These are phyloP conservation scores for Mesochorus sp. DNA, from an alignment of 2,888 invertebrate species.

Conservation along the genomic window DNA sequence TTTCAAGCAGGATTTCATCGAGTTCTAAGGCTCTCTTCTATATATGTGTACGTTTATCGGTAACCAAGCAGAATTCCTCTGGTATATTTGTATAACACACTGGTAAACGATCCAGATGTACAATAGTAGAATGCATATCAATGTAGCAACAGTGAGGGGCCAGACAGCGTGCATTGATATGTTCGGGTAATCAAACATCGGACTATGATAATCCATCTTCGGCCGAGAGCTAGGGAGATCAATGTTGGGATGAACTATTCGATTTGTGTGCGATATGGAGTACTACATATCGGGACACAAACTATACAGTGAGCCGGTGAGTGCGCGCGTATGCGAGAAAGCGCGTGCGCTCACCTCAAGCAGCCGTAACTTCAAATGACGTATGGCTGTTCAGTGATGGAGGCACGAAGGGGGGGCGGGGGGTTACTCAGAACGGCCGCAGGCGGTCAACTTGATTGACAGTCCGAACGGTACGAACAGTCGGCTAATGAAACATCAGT, in stretches of 20 bases:
- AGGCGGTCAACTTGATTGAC: slow-evolving; percentile 78
- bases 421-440: slow-evolving; percentile 70
- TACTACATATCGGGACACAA: background rate
- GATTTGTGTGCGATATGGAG: slow-evolving; percentile 47
- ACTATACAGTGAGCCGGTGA: slow-evolving; percentile 14
- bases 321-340: slow-evolving; percentile 9
- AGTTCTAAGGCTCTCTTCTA: background rate
- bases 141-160: slow-evolving; percentile 36
- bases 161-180: slow-evolving; percentile 46
- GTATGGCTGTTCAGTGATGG: slow-evolving; percentile 62
- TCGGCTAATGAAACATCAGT: slow-evolving; percentile 81
- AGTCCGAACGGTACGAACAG: slow-evolving; percentile 77
- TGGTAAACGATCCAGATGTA: slow-evolving; percentile 18
- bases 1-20: slow-evolving; percentile 22
- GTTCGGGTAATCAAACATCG: slow-evolving; percentile 75
- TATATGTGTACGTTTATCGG: background rate
- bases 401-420: too few relatives aligned
- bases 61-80: background rate
- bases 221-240: slow-evolving; percentile 52
- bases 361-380: slow-evolving; percentile 43
- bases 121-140: slow-evolving; percentile 25
- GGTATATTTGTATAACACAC: slow-evolving; percentile 9
- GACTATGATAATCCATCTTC: slow-evolving; percentile 75
- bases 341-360: slow-evolving; percentile 23
- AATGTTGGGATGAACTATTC: slow-evolving; percentile 44